Conservation (phyloP, 2,113 vertebrate genomes). For the Nesoenas mayeri region DNA sequence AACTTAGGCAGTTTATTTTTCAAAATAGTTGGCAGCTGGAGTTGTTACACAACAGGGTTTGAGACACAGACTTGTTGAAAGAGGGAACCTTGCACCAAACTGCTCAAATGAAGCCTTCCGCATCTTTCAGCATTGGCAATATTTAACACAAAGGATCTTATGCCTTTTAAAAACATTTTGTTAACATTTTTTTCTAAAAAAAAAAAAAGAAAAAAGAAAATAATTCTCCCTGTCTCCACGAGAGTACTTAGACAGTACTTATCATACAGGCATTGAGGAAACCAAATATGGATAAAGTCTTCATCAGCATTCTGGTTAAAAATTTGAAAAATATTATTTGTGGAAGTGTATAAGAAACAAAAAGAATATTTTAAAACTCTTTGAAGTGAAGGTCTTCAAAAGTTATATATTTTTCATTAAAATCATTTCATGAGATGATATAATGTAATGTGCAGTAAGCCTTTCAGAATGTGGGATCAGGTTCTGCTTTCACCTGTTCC, state of each 20-base stretch:
- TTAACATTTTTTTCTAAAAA: neutral
- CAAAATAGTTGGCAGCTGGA: conserved; percentile 49
- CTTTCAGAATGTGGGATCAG: neutral
- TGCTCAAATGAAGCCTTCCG: conserved; percentile 15
- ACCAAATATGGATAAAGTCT: neutral
- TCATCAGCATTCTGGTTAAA: neutral
- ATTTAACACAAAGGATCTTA: conserved; percentile 25
- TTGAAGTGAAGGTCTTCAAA: neutral
- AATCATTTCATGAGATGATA: neutral
- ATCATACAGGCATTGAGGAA: neutral
- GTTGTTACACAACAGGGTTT: conserved; percentile 47
- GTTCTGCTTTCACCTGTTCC: neutral
- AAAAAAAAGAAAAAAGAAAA: neutral
- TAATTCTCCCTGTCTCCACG: neutral
- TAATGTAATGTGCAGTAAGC: neutral
- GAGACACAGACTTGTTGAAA: conserved; percentile 56
- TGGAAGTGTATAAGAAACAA: neutral
- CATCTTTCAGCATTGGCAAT: conserved; percentile 17
- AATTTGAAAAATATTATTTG: neutral
- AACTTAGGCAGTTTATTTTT: conserved; percentile 58
- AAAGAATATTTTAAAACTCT: neutral
- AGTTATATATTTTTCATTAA: neutral
- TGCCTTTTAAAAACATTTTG: conserved; percentile 8
- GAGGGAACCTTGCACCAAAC: conserved; percentile 49
- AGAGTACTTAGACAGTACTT: neutral